Conservation (phyloP, 92 coral and sea anemone species). For the Paramuricea clavata region DNA sequence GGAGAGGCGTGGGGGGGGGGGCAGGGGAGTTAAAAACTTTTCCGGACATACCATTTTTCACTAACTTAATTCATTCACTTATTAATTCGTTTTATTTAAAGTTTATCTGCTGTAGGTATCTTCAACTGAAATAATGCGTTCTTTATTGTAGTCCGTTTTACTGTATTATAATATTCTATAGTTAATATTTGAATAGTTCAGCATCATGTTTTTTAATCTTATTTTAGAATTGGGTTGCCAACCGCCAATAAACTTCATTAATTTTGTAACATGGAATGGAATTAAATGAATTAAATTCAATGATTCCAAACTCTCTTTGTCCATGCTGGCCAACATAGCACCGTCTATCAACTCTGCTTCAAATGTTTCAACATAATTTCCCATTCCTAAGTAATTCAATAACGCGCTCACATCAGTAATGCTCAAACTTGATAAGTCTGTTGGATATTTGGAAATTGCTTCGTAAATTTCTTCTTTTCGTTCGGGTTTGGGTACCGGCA, state of each 20-base stretch:
- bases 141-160: no score
- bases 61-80: no score
- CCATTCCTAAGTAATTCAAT: neutral
- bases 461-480: neutral
- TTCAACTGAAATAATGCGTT: no score
- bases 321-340: constrained; percentile 74
- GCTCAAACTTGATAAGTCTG: neutral
- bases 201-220: no score
- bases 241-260: constrained; percentile 75
- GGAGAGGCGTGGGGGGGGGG: no score
- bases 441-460: neutral
- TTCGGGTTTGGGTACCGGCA: no score
- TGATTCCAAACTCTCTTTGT: constrained; percentile 75
- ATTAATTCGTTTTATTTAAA: no score
- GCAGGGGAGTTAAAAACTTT: no score
- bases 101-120: no score
- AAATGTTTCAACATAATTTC: neutral
- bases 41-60: no score
- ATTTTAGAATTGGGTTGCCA: constrained; percentile 82
- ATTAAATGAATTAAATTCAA: constrained; percentile 88
- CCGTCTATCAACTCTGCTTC: constrained; percentile 71
- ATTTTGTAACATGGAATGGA: constrained; percentile 84
- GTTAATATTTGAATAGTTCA: no score
- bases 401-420: neutral
- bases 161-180: no score